Percentiles rank a stretch among this genome's conserved stretches.
Evolutionary conservation across 2,888 invertebrate species (phyloP).

Genomic region (Tupiocoris notatus): DNA sequence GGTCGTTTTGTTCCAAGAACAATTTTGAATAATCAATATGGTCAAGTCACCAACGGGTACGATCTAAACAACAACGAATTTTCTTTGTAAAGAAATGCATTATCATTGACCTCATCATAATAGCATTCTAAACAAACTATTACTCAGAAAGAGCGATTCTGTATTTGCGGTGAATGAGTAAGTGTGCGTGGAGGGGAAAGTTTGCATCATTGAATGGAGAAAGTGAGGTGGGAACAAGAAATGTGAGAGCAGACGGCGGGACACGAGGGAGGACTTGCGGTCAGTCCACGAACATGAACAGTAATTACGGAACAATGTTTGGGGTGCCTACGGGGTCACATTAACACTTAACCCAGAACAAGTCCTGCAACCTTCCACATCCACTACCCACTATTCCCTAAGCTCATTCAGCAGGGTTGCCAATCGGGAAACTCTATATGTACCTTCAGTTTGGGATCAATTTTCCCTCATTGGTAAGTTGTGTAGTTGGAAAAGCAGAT

Average conservation of each 20-base stretch:
- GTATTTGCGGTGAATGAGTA: too few species aligned
- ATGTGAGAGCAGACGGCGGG: conserved; percentile 5
- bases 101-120: too few species aligned
- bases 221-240: conserved; percentile 14
- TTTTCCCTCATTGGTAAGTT: background rate
- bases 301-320: conserved; percentile 43
- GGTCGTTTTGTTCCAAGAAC: too few species aligned
- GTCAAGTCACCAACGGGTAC: too few species aligned
- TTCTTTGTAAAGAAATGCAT: too few species aligned
- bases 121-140: too few species aligned
- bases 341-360: conserved; percentile 37
- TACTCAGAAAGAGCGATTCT: too few species aligned
- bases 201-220: background rate
- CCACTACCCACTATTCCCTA: background rate
- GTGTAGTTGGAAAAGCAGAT: too few species aligned
- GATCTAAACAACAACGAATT: too few species aligned
- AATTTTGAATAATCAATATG: too few species aligned
- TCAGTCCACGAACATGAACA: conserved; percentile 38
- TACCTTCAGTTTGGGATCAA: background rate
- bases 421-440: background rate
- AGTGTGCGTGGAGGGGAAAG: too few species aligned
- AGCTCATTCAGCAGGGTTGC: background rate
- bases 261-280: conserved; percentile 28
- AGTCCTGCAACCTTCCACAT: background rate
- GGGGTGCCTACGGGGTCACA: conserved; percentile 36